Evolutionary conservation across 2,113 vertebrate genomes (phyloP), one percentile per base, ranked within the genome.

Genomic region (Scopus umbretta): DNA sequence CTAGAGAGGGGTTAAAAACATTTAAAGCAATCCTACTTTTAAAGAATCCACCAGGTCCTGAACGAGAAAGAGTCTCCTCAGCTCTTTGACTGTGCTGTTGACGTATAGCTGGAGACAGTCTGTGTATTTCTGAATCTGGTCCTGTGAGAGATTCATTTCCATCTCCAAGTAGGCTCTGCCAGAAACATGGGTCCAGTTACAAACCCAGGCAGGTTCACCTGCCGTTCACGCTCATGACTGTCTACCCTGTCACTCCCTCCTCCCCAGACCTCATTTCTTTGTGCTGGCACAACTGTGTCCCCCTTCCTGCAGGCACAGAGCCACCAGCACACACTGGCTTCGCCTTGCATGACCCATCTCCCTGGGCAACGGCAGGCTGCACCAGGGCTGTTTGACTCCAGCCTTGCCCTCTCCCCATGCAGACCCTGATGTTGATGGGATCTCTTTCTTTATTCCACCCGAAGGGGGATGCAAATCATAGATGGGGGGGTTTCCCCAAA

Each of bases 1-100:
- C 59, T 50, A 49, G 58, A 90, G 59, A 43, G 40, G 80, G 36
- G 45, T 91, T 76, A 70, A 91, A 82, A 95, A 92, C 86, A 86
- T 52, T 68, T 78, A 73, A 93, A 72, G 40, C 50, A 80, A 65
- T 62, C 98, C 11, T 98, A 99, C 99, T 98, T 99, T 99, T 95
- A 99, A 98, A 87, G 99, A 99, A 97, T 99, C 99, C 91, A 99
- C 98, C 21, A 99, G 98, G 97, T 99, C 99, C 97, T 99, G 99
- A 94, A 99, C 99, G 1, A 99, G 99, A 94, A 99, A 99, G 91
- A 99, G 99, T 96, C 99, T 98, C 93, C 99, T 98, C 58, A 99
- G 99, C 97, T 99, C 99, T 97, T 99, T 99, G 95, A 99, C 98
- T 36, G 99, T 99, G 98, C 98, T 99, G 98, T 99, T 99, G 96